Percentiles rank a stretch among this genome's conserved stretches.
These are phyloP conservation scores for Chloroceryle aenea DNA, from an alignment of 2,113 vertebrate genomes.

Conservation along the genomic window DNA sequence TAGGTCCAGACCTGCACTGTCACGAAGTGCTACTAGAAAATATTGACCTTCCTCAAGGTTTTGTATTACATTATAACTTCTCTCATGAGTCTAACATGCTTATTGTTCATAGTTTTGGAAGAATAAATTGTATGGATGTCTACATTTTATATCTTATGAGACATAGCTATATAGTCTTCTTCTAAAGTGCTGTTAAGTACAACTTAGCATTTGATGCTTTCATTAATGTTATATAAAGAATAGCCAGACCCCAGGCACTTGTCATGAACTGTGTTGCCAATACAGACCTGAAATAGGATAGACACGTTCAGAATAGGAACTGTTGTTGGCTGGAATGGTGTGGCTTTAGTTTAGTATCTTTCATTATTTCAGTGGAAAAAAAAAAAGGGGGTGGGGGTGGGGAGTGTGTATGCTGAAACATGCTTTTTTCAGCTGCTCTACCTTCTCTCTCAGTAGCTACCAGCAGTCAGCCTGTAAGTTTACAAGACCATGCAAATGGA, in stretches of 20 bases:
- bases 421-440: background rate
- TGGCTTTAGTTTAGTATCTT: background rate
- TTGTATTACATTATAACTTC: background rate
- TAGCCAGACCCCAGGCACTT: background rate
- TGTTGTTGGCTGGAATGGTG: background rate
- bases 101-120: background rate
- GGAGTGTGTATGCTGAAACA: background rate
- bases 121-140: background rate
- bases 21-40: background rate
- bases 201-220: background rate
- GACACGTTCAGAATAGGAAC: background rate
- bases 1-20: background rate
- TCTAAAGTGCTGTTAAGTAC: background rate
- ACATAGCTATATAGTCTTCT: background rate
- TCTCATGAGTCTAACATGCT: background rate
- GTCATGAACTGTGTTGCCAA: background rate
- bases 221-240: background rate
- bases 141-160: background rate
- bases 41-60: background rate
- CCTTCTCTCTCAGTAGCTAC: background rate
- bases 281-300: background rate
- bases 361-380: background rate
- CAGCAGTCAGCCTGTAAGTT: background rate
- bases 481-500: background rate
- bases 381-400: too few species aligned